These are phyloP conservation scores for Orycteropus afer DNA, from an alignment of 2,113 vertebrate genomes.

Conservation along the genomic window DNA sequence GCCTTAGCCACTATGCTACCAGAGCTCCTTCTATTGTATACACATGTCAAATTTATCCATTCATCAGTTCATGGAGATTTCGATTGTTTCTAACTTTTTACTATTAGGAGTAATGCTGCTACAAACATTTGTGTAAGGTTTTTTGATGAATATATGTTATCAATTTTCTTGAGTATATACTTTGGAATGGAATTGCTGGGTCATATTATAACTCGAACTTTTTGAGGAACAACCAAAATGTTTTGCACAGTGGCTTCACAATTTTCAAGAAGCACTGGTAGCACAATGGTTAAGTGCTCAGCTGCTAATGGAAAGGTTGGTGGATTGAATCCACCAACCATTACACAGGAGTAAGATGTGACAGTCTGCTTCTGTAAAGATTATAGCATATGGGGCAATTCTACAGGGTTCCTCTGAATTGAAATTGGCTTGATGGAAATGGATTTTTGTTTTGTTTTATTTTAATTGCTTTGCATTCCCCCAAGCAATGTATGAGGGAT, in stretches of 20 bases:
- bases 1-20: no score
- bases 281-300: no score
- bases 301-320: no score
- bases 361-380: no score
- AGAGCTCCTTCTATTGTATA: no score
- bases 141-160: constrained; percentile 33
- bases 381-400: neutral
- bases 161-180: neutral
- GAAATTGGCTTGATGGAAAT: neutral
- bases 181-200: neutral
- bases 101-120: neutral
- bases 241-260: no score
- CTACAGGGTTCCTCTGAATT: no score
- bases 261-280: no score
- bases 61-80: neutral
- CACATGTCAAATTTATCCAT: constrained; percentile 12
- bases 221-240: neutral
- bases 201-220: no score
- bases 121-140: neutral
- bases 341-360: no score
- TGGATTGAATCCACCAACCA: no score
- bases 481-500: neutral
- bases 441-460: neutral
- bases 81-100: constrained; percentile 26
- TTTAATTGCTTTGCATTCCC: neutral